Evolutionary conservation across 2,113 vertebrate genomes (phyloP).

Genomic region (Notiomystis cincta): DNA sequence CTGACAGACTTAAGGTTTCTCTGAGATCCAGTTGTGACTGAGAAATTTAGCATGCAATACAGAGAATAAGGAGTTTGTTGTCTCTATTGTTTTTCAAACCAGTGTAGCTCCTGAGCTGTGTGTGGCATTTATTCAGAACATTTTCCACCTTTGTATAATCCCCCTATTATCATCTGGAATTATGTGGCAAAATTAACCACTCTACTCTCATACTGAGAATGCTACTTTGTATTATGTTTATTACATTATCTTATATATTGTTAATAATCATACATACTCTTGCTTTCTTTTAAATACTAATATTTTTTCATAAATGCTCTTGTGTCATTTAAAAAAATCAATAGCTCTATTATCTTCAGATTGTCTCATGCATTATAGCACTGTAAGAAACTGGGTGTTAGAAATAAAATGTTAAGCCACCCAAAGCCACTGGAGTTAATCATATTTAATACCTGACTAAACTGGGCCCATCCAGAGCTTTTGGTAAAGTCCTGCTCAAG

Average conservation of each 20-base stretch:
- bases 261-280: background rate
- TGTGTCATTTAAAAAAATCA: background rate
- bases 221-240: background rate
- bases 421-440: conserved; percentile 21
- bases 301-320: background rate
- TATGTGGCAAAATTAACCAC: background rate
- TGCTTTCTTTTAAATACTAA: background rate
- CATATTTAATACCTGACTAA: conserved; percentile 15
- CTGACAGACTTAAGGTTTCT: background rate
- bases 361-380: background rate
- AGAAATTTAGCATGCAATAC: background rate
- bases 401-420: conserved; percentile 35
- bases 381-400: background rate
- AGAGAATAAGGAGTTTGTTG: background rate
- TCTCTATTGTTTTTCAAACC: background rate
- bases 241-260: background rate
- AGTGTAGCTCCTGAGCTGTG: background rate
- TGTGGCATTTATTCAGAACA: background rate
- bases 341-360: background rate
- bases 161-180: background rate
- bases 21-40: background rate
- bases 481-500: background rate
- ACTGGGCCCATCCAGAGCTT: background rate
- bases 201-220: background rate
- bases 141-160: background rate